These are phyloP conservation scores for Watsonalla binaria DNA, from an alignment of 2,888 invertebrate species.

Conservation along the genomic window DNA sequence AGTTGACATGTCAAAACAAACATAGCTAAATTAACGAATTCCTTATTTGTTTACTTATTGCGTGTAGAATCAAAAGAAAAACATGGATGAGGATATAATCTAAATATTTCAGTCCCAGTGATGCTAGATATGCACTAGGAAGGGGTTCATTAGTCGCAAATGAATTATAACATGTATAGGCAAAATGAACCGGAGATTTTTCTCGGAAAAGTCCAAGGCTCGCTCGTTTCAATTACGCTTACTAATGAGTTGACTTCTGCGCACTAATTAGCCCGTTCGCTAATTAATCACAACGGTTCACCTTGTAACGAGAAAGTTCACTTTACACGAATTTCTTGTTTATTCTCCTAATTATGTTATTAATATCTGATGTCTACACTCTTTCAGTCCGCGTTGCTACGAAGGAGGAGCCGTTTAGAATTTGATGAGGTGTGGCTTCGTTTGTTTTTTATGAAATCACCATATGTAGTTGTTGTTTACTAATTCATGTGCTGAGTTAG, in stretches of 20 bases:
- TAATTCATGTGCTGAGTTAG: no score
- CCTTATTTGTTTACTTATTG: no score
- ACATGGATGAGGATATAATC: background rate
- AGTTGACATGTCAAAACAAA: no score
- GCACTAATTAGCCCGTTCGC: conserved; percentile 68
- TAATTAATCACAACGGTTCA: conserved; percentile 69
- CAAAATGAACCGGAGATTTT: conserved; percentile 53
- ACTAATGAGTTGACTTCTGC: conserved; percentile 70
- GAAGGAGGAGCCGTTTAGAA: background rate
- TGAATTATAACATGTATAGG: conserved; percentile 19
- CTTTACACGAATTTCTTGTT: conserved; percentile 52
- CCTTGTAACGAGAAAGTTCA: conserved; percentile 52
- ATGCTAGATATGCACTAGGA: background rate
- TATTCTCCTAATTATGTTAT: conserved; percentile 36
- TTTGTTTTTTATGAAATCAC: no score
- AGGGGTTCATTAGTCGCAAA: conserved; percentile 1
- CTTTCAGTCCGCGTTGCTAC: background rate
- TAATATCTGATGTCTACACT: conserved; percentile 24
- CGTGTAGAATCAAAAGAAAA: no score
- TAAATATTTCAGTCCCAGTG: background rate
- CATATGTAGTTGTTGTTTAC: no score
- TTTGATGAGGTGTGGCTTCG: no score
- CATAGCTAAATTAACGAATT: no score
- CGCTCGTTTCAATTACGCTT: conserved; percentile 67
- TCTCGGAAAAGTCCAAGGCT: conserved; percentile 56